phyloP scores from a whole-genome alignment of 2,113 vertebrate species.

The Hyperopisus bebe region DNA sequence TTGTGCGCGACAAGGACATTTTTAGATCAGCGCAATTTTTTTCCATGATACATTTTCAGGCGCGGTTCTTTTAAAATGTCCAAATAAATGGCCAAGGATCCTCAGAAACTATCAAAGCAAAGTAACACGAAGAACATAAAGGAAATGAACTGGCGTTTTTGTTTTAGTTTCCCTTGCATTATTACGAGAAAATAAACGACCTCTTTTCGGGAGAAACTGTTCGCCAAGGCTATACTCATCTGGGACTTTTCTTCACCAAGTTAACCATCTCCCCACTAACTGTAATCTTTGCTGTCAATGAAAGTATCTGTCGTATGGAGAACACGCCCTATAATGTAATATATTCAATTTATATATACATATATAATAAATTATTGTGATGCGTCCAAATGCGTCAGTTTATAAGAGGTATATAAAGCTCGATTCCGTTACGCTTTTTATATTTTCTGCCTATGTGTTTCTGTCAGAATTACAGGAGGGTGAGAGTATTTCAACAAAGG shows the following conservation, averaged over 20 bases:
- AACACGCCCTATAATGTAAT: slow-evolving; percentile 73
- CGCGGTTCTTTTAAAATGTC: slow-evolving; percentile 54
- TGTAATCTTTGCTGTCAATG: slow-evolving; percentile 62
- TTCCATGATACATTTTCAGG: slow-evolving; percentile 53
- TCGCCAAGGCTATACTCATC: slow-evolving; percentile 46
- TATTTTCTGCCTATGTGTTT: slow-evolving; percentile 88
- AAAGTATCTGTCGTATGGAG: slow-evolving; percentile 72
- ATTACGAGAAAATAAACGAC: slow-evolving; percentile 56
- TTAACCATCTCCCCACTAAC: slow-evolving; percentile 55
- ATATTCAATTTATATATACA: slow-evolving; percentile 62
- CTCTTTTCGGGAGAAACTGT: slow-evolving; percentile 41
- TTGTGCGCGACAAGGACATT: slow-evolving; percentile 45
- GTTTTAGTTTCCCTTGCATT: slow-evolving; percentile 61
- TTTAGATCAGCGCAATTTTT: slow-evolving; percentile 24
- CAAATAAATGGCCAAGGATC: slow-evolving; percentile 60
- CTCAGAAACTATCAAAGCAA: slow-evolving; percentile 39
- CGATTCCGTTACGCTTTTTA: slow-evolving; percentile 78
- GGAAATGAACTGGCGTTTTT: slow-evolving; percentile 50
- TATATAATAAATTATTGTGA: slow-evolving; percentile 70
- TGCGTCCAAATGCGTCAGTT: slow-evolving; percentile 71
- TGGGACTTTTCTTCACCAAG: slow-evolving; percentile 41
- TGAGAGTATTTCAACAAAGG: slow-evolving; percentile 65
- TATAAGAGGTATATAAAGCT: slow-evolving; percentile 78
- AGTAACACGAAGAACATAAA: slow-evolving; percentile 21
- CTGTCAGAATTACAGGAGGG: slow-evolving; percentile 73